Base-by-base conservation (phyloP, 2,888 invertebrate species). In the Ferdinandea cuprea region DNA sequence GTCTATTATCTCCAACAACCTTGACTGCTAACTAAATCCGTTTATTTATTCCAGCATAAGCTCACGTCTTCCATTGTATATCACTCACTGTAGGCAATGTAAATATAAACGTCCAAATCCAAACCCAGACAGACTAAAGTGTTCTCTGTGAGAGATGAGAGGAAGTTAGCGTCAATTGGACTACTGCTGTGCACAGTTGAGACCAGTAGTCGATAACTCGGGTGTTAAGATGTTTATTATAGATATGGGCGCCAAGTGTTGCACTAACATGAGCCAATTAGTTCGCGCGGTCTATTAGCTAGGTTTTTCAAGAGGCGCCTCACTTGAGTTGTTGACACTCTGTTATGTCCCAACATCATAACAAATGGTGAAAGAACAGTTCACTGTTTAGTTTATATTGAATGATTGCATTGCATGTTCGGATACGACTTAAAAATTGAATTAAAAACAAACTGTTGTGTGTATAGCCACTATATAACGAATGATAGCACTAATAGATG, bases 11-110 rank as follows among this genome's bases (percentile, higher is more conserved):
- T 58, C 28, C 25, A 17, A 42, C 50, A 52, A 42, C 65, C 65
- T 42, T 66, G 65, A 52, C 52, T 13, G 52, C 50, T 40, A 42
- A 66, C 42, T 52, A 42, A 40, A 15, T 19, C 35, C 21, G 28
- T 28, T 50, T 52, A 65, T 52, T 50, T 28, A 42, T 66, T 30
- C 52, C 21, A 37, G 21, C 35, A 21, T 37, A 21, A 17, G 28
- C 35, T 42, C 37, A 40, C 65, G 7, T 8, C 40, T 17, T 40
- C 9, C 40, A 35, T 48, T 9, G 13, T 32, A 35, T 19, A 15
- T 32, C 52, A 32, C 59, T 59, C 30, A 21, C 59, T 19, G 59
- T 30, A 30, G 46, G 28, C 17, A 21, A 25, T 40, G 46, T 40
- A 40, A 52, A 50, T 52, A 13, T 35, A 50, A 28, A 15, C 13